Evolutionary conservation across 23 tunicate species (phyloP).

Genomic region (Trididemnum miniatum): DNA sequence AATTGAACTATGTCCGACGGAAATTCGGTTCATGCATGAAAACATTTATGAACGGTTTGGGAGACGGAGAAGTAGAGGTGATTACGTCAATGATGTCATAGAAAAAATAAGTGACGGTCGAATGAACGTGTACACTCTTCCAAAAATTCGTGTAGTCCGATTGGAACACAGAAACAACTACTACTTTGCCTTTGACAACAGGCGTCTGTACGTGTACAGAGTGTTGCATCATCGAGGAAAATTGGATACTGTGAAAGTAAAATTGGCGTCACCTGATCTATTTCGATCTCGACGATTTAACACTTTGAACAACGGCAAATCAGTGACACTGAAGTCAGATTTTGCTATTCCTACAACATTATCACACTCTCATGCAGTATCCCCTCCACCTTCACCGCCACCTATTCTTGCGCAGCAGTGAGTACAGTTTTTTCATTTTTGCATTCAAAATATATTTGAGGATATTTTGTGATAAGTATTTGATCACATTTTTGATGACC

Average conservation of each 20-base stretch:
- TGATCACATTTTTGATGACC: too few species aligned
- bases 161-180: not conserved
- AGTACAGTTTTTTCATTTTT: too few species aligned
- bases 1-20: constrained; percentile 2
- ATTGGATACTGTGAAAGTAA: not conserved
- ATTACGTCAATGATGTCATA: constrained; percentile 10
- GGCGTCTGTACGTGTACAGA: constrained; percentile 27
- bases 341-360: not conserved
- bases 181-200: constrained; percentile 27
- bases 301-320: constrained; percentile 10
- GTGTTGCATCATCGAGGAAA: constrained; percentile 9
- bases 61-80: not conserved
- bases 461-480: too few species aligned
- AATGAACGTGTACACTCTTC: constrained; percentile 21
- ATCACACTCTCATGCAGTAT: constrained; percentile 10
- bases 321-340: not conserved
- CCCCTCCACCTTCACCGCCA: constrained; percentile 27
- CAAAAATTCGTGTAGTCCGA: constrained; percentile 26
- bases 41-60: not conserved
- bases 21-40: constrained; percentile 44
- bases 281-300: not conserved
- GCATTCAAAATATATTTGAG: too few species aligned
- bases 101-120: not conserved
- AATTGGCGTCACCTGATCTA: not conserved
- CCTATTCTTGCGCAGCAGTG: too few species aligned